phyloP scores from a whole-genome alignment of 2,888 invertebrate genomes.

The Drosophila infuscata region DNA sequence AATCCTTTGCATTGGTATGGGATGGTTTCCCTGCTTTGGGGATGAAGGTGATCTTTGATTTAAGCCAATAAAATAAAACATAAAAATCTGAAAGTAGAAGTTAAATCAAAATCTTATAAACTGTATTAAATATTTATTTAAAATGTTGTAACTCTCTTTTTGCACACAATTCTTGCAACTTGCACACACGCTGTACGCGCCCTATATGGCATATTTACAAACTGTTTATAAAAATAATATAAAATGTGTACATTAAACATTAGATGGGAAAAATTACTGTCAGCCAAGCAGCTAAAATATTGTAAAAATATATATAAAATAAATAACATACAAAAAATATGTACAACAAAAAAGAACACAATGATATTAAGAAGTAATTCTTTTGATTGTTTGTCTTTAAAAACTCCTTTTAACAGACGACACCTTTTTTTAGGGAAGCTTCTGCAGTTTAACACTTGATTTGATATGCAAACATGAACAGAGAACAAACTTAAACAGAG shows the following conservation, averaged over 20 bases:
- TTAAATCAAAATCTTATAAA: background rate
- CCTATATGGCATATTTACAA: background rate
- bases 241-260: background rate
- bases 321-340: background rate
- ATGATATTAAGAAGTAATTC: background rate
- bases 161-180: background rate
- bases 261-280: slow-evolving; percentile 1
- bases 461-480: slow-evolving; percentile 76
- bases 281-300: slow-evolving; percentile 6
- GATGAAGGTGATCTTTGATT: too few species aligned
- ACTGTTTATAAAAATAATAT: background rate
- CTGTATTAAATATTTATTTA: background rate
- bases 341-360: background rate
- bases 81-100: background rate
- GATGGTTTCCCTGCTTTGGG: too few species aligned
- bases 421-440: slow-evolving; percentile 42
- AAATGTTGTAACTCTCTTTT: background rate
- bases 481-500: slow-evolving; percentile 28
- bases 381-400: slow-evolving; percentile 9
- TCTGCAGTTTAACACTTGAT: slow-evolving; percentile 76
- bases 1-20: too few species aligned
- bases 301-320: background rate
- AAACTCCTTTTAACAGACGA: background rate
- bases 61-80: background rate
- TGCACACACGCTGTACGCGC: background rate